Evolutionary conservation across 2,888 invertebrate species (phyloP), one percentile per base, ranked within the genome.

Genomic region (Andricus quercusramuli): DNA sequence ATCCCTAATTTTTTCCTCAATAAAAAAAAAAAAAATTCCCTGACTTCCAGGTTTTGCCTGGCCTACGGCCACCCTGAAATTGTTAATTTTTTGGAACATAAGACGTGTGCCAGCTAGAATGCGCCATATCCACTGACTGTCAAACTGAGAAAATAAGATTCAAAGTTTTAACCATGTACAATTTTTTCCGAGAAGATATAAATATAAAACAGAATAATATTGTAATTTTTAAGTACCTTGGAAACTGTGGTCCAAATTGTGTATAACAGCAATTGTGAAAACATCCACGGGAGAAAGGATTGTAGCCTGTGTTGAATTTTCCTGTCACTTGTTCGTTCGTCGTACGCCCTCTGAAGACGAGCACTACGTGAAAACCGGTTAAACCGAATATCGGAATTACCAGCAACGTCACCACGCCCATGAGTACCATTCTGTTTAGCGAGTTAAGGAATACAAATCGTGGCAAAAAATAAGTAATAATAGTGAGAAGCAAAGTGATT

Each of bases 281-380:
- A 93, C 99, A 99, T 47, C 99, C 99, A 90, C 96, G 95, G 6
- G 98, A 98, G 94, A 99, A 99, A 79, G 99, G 99, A 95, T 99
- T 99, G 93, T 98, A 98, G 62, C 99, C 99, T 79, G 98, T 98
- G 91, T 98, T 98, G 94, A 99, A 99, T 94, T 99, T 99, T 80
- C 99, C 99, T 22, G 99, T 99, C 83, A 99, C 99, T 95, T 99
- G 99, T 94, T 99, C 99, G 94, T 99, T 99, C 85, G 99, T 99
- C 80, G 99, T 99, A 86, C 99, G 95, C 62, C 99, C 99, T 83
- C 99, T 94, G 44, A 98, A 97, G 79, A 99, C 99, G 87, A 99
- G 95, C 89, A 99, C 97, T 94, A 99, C 96, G 93, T 99, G 99
- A 94, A 99, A 99, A 83, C 98, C 98, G 83, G 99, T 99, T 91